Base-by-base conservation (phyloP, 2,888 invertebrate genomes). In the Spicauda simplicius region DNA sequence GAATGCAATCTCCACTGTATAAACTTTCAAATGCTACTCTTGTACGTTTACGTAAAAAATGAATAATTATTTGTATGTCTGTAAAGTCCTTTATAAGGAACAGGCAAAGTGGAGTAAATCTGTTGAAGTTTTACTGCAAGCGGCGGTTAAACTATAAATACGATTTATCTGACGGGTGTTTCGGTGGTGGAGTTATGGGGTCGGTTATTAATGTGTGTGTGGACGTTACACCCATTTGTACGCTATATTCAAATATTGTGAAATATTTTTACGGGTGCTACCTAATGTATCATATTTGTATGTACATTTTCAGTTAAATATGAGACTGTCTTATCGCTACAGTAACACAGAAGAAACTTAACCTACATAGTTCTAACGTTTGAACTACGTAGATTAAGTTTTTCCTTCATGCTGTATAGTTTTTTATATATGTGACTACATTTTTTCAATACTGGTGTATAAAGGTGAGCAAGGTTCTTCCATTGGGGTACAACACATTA, bases 111-210 rank as follows among this genome's bases (percentile, higher is more conserved):
- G 41, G 41, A 41, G 41, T 41, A 14, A 41, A 14, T 14, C 41
- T 1, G 41, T 14, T 41, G 41, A 14, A 41, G 41, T 41, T 45
- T 45, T 45, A 45, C 45, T 45, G 37, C 53, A 53, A 37, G 20
- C 37, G 45, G 25, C 37, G 33, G 60, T 60, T 53, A 37, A 37
- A 53, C 61, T 61, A 61, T 61, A 61, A 61, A 53, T 61, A 30
- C 53, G 61, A 61, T 61, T 61, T 61, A 61, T 61, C 61, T 61
- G 53, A 61, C 53, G 37, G 57, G 20, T 41, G 57, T 41, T 61
- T 61, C 18, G 50, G 30, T 25, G 56, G 56, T 48, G 48, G 58
- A 59, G 48, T 48, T 59, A 48, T 59, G 48, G 58, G 45, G 58
- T 10, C 45, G 20, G 45, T 45, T 14, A n/a, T n/a, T 41, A 30